A percentile compares a stretch with the other conserved stretches of the same genome.
Conservation (phyloP, 2,888 invertebrate species). For the Eilema griseolum region DNA sequence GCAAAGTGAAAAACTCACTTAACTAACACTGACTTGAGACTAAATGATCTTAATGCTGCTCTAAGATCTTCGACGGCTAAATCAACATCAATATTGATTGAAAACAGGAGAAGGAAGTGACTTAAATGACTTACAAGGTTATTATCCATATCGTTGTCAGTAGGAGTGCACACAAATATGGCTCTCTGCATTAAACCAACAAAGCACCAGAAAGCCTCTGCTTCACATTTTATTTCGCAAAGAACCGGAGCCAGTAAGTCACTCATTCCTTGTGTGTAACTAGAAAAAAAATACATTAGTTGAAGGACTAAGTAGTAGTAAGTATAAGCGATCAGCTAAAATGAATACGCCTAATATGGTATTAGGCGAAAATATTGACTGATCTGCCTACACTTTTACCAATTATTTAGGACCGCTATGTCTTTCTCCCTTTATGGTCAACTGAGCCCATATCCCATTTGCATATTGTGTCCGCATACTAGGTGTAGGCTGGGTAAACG, state of each 20-base stretch:
- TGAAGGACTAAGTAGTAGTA: too few species aligned
- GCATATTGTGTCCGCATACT: too few species aligned
- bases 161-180: conserved; percentile 97
- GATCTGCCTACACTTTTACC: too few species aligned
- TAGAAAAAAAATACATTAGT: conserved; percentile 63
- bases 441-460: too few species aligned
- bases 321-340: background rate
- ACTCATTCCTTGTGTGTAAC: conserved; percentile 98
- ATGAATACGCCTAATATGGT: background rate
- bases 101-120: background rate
- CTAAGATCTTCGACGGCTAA: background rate
- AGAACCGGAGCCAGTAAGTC: conserved; percentile 97
- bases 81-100: too few species aligned
- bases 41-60: background rate
- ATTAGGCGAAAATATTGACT: too few species aligned
- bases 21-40: background rate
- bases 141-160: conserved; percentile 97
- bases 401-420: too few species aligned
- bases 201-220: conserved; percentile 99
- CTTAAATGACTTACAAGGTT: conserved; percentile 89
- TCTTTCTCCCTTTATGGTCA: too few species aligned
- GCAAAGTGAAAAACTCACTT: background rate
- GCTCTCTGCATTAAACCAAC: conserved; percentile 98
- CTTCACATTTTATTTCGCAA: conserved; percentile 97
- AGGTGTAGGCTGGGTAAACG: too few species aligned